Evolutionary conservation across 2,113 vertebrate genomes (phyloP).

Genomic region (Poicephalus gulielmi): DNA sequence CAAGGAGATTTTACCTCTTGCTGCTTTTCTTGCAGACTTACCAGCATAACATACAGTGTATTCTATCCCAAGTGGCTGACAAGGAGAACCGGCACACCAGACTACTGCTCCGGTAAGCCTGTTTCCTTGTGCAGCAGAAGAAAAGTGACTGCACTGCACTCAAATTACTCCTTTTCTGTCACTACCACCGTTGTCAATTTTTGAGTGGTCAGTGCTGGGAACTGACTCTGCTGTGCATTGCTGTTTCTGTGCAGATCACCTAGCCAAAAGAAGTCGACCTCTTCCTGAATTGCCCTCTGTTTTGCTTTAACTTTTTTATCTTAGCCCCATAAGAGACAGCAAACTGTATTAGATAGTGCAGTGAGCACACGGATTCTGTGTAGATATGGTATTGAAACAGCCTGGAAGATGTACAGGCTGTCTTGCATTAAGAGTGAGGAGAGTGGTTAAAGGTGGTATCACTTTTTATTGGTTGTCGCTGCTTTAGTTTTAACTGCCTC

Average conservation of each 20-base stretch:
- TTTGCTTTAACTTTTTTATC: background rate
- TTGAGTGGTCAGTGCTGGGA: background rate
- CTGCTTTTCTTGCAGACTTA: slow-evolving; percentile 61
- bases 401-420: background rate
- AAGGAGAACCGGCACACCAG: slow-evolving; percentile 37
- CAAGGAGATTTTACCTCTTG: background rate
- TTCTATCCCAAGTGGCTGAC: slow-evolving; percentile 60
- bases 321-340: background rate
- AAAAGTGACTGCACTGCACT: background rate
- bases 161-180: background rate
- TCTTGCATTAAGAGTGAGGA: background rate
- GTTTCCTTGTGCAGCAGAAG: background rate
- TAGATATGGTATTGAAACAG: background rate
- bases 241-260: background rate
- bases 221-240: background rate
- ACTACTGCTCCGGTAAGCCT: slow-evolving; percentile 67
- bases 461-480: background rate
- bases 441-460: background rate
- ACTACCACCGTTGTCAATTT: background rate
- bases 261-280: background rate
- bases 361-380: background rate
- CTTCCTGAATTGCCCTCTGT: background rate
- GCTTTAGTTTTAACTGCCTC: background rate
- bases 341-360: background rate
- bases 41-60: background rate